Conservation (phyloP, 2,113 vertebrate species). For the Campylorhamphus procurvoides region DNA sequence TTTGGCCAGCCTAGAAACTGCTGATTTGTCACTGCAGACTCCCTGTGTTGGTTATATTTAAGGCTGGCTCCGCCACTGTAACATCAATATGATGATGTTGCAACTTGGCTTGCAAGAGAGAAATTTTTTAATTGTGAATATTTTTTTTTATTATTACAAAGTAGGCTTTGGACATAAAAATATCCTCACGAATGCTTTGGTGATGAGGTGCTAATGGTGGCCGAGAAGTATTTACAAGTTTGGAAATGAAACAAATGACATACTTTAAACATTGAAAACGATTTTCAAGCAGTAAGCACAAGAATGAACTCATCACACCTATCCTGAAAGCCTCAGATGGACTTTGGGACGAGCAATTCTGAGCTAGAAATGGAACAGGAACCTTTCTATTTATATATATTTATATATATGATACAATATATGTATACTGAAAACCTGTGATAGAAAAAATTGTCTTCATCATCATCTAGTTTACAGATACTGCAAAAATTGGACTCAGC, state of each 20-base stretch:
- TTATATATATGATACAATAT: conserved; percentile 65
- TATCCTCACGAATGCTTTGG: conserved; percentile 46
- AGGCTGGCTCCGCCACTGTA: background rate
- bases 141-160: conserved; percentile 46
- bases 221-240: conserved; percentile 43
- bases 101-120: conserved; percentile 39
- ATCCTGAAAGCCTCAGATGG: conserved; percentile 58
- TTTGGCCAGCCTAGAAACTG: background rate
- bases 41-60: background rate
- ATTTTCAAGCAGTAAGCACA: conserved; percentile 56
- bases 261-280: background rate
- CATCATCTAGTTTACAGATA: conserved; percentile 67
- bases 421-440: conserved; percentile 71
- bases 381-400: conserved; percentile 63
- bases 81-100: conserved; percentile 49
- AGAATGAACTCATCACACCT: conserved; percentile 58
- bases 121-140: conserved; percentile 54
- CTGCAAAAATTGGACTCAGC: conserved; percentile 67
- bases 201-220: background rate
- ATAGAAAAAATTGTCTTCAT: conserved; percentile 70
- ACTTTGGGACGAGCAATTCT: conserved; percentile 62
- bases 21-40: background rate
- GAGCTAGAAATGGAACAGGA: conserved; percentile 53
- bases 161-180: conserved; percentile 67
- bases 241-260: conserved; percentile 37